These are phyloP conservation scores for Cataglyphis hispanica DNA, from an alignment of 1,140 invertebrate species.

Conservation along the genomic window DNA sequence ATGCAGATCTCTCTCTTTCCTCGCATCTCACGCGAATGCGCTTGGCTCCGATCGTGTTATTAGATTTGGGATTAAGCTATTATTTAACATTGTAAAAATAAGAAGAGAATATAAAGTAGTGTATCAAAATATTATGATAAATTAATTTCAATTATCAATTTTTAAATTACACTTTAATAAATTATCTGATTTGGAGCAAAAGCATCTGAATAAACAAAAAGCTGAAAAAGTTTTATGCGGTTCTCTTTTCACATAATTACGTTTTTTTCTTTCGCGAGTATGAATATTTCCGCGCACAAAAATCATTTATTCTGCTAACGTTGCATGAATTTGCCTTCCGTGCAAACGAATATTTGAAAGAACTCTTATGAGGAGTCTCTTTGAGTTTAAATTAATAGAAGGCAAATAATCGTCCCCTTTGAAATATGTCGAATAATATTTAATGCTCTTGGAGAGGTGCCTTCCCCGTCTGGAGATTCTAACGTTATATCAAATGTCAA, in stretches of 20 bases:
- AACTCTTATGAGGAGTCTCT: constrained; percentile 20
- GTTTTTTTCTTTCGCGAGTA: background rate
- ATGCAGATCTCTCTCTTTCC: background rate
- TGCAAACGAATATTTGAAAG: background rate
- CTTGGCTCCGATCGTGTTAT: background rate
- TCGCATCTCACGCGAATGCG: background rate
- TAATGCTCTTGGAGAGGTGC: constrained; percentile 14
- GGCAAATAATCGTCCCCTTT: background rate
- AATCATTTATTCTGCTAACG: constrained; percentile 29
- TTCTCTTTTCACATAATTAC: background rate
- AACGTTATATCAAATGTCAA: constrained; percentile 12
- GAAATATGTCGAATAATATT: constrained; percentile 25
- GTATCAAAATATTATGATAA: background rate
- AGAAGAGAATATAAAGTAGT: background rate
- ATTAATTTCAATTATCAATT: background rate
- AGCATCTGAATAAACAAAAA: background rate
- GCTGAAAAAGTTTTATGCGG: too few relatives aligned
- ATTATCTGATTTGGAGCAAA: background rate
- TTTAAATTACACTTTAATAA: background rate
- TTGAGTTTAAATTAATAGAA: constrained; percentile 36
- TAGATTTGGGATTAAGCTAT: background rate
- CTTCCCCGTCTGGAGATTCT: background rate
- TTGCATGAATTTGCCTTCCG: constrained; percentile 1
- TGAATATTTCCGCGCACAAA: background rate
- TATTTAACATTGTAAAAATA: background rate